phyloP scores from a whole-genome alignment of 1,140 invertebrate species.

The Drosophila saltans region DNA sequence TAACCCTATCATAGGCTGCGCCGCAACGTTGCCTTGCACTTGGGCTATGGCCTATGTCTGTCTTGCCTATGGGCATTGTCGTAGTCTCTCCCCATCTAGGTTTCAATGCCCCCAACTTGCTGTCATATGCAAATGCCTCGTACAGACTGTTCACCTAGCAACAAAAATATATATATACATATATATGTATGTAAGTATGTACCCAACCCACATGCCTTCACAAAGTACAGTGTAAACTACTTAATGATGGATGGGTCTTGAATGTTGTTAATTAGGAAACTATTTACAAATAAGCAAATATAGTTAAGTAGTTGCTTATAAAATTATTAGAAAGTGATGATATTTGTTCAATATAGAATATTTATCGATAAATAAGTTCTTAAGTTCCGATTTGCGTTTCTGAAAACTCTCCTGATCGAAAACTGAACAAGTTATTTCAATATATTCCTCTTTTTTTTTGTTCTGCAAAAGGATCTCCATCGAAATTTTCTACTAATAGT shows the following conservation, averaged over 20 bases:
- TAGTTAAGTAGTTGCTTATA: no score
- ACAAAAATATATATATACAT: constrained; percentile 4
- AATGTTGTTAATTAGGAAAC: background rate
- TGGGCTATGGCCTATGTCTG: constrained; percentile 30
- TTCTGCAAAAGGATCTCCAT: no score
- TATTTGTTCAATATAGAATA: no score
- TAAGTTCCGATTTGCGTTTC: no score
- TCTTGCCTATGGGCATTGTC: constrained; percentile 36
- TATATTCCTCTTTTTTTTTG: no score
- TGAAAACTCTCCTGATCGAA: no score
- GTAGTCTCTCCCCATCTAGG: constrained; percentile 52
- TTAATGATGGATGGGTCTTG: background rate
- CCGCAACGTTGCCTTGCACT: constrained; percentile 66
- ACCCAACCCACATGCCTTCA: constrained; percentile 36
- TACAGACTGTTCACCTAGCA: constrained; percentile 45
- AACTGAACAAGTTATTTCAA: no score
- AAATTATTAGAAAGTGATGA: no score
- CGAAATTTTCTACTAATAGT: no score
- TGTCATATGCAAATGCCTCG: constrained; percentile 61
- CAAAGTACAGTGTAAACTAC: constrained; percentile 17
- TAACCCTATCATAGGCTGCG: background rate
- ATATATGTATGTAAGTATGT: background rate
- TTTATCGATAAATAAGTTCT: no score
- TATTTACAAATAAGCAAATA: background rate
- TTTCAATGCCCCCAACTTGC: constrained; percentile 58